Base-by-base conservation (phyloP, 1,140 invertebrate genomes). In the Homarus americanus region DNA sequence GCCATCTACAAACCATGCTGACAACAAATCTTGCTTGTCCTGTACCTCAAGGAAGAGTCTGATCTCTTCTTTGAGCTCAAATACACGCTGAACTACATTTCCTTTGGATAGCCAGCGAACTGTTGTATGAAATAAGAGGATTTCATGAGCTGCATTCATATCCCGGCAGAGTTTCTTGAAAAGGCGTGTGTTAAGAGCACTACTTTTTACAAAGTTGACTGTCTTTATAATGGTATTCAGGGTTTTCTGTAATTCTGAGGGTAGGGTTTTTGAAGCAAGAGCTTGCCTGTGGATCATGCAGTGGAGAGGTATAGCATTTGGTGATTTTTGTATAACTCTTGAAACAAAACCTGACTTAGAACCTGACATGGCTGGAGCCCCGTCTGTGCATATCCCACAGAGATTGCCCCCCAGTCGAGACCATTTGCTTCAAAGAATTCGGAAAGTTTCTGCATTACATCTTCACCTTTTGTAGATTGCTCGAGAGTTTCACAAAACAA, bases 321-420 rank as follows among this genome's bases (percentile, higher is more conserved):
- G 92, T 92, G 93, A 93, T 91, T 93, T 93, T 66, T 93, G 36
- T 93, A 93, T 94, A 49, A 94, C 92, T 40, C 93, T 92, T 73
- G 92, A 85, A 75, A 91, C 90, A 69, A 94, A 92, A 44, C 93
- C 93, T 49, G 91, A 94, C 91, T 93, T 93, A 73, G 91, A 94
- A 91, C 93, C 93, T 44, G 93, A 78, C 93, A 94, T 94, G 76
- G 94, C 92, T 92, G 92, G 93, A 90, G 94, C 94, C 89, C 93
- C 93, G 93, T 94, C 94, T 92, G 93, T 94, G 91, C 93, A 94
- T 93, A 94, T 93, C 53, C 93, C 94, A 93, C 91, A 93, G 72
- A 93, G 78, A 80, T 92, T 94, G 82, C 92, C 87, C 91, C 93
- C 87, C 93, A 93, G 80, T 89, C 82, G 84, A 93, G 58, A 84